Evolutionary conservation across 2,888 invertebrate species (phyloP).

Genomic region (Sturmia bella): DNA sequence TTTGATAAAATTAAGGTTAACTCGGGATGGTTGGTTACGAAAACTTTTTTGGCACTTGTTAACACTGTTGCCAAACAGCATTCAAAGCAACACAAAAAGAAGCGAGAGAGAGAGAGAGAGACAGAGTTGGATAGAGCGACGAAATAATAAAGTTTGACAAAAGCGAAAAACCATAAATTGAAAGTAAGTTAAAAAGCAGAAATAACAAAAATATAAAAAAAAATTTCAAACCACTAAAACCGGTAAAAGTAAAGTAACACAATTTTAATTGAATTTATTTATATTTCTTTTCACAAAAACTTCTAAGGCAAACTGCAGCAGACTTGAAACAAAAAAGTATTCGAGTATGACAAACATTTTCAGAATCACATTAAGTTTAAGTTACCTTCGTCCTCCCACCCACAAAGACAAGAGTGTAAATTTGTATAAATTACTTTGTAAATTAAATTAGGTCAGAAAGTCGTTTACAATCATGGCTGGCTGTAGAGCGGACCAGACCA

Average conservation of each 20-base stretch:
- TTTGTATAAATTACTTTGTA: constrained; percentile 60
- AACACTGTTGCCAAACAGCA: constrained; percentile 23
- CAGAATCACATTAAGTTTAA: not conserved
- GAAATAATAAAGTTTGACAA: constrained; percentile 26
- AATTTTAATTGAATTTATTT: constrained; percentile 5
- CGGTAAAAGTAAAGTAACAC: not conserved
- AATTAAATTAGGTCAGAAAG: constrained; percentile 70
- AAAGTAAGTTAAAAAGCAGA: constrained; percentile 7
- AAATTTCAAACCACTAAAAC: not conserved
- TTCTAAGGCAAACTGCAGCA: too few species aligned
- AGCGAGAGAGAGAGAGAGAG: too few species aligned
- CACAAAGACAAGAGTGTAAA: constrained; percentile 35
- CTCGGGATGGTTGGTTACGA: constrained; percentile 9
- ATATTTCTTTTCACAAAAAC: not conserved
- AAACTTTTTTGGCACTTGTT: constrained; percentile 58
- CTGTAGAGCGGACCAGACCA: not conserved
- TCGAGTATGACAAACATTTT: constrained; percentile 13
- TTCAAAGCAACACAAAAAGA: constrained; percentile 3
- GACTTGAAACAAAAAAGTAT: not conserved
- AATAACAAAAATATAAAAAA: not conserved
- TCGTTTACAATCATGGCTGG: constrained; percentile 50
- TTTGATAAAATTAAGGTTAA: constrained; percentile 20
- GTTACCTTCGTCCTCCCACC: not conserved
- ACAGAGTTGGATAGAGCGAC: too few species aligned
- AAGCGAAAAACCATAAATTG: constrained; percentile 21